phyloP scores from a whole-genome alignment of 1,140 invertebrate species.

The Leptoteleia sp. region DNA sequence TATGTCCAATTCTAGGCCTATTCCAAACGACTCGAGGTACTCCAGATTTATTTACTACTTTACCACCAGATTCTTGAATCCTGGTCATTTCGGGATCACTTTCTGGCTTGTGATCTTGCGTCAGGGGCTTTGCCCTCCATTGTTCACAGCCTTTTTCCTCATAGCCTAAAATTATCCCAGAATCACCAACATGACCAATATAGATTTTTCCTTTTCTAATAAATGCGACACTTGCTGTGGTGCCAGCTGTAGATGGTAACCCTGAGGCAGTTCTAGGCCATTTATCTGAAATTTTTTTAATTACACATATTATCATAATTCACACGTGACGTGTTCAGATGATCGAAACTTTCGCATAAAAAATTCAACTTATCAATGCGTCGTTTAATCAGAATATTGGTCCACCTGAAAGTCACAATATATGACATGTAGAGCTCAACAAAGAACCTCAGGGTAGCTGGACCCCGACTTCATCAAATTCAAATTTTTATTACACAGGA shows the following conservation, averaged over 20 bases:
- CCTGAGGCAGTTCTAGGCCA: constrained; percentile 97
- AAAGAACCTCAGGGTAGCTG: no score
- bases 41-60: constrained; percentile 94
- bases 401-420: no score
- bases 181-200: constrained; percentile 98
- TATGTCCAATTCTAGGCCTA: constrained; percentile 89
- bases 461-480: no score
- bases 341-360: no score
- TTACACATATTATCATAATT: no score
- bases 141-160: constrained; percentile 85
- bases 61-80: constrained; percentile 93
- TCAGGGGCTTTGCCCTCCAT: constrained; percentile 91
- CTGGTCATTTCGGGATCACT: constrained; percentile 90
- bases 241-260: constrained; percentile 96
- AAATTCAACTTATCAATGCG: no score
- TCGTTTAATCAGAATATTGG: no score
- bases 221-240: constrained; percentile 97
- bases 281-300: no score
- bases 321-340: no score
- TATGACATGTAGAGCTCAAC: no score
- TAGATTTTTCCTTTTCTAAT: constrained; percentile 97
- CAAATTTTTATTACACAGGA: no score
- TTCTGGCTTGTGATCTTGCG: constrained; percentile 97
- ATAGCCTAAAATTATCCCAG: constrained; percentile 94
- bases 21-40: constrained; percentile 98